These are phyloP conservation scores for Chrysopilus asiliformis DNA, from an alignment of 2,888 invertebrate species.

Conservation along the genomic window DNA sequence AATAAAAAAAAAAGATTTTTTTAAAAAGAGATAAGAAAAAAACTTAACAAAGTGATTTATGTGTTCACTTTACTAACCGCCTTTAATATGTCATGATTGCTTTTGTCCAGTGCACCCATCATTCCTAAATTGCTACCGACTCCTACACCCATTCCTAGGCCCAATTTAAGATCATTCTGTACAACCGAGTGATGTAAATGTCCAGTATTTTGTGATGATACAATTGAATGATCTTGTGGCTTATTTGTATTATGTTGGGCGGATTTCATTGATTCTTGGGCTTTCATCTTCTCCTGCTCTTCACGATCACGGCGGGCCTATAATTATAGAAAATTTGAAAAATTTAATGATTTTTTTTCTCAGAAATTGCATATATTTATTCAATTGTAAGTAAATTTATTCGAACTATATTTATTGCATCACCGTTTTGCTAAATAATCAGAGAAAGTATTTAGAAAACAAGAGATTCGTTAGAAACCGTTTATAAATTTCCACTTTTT, in stretches of 20 bases:
- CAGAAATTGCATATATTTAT: no score
- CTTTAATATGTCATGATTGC: slow-evolving; percentile 35
- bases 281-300: slow-evolving; percentile 83
- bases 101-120: slow-evolving; percentile 37
- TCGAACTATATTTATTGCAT: no score
- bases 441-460: no score
- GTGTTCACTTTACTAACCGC: slow-evolving; percentile 38
- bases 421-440: no score
- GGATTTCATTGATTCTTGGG: slow-evolving; percentile 78
- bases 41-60: no score
- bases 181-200: slow-evolving; percentile 37
- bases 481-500: no score
- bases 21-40: no score
- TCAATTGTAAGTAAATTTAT: no score
- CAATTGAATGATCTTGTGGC: slow-evolving; percentile 29
- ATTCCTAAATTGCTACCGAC: slow-evolving; percentile 36
- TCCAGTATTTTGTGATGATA: slow-evolving; percentile 31
- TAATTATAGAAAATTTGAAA: no score
- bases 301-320: slow-evolving; percentile 73
- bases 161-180: slow-evolving; percentile 36
- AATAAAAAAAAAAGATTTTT: no score
- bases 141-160: slow-evolving; percentile 32
- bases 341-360: no score
- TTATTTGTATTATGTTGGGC: slow-evolving; percentile 60
- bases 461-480: no score